These are phyloP conservation scores for Mallotus villosus DNA, from an alignment of 2,797 vertebrate species.

Conservation along the genomic window DNA sequence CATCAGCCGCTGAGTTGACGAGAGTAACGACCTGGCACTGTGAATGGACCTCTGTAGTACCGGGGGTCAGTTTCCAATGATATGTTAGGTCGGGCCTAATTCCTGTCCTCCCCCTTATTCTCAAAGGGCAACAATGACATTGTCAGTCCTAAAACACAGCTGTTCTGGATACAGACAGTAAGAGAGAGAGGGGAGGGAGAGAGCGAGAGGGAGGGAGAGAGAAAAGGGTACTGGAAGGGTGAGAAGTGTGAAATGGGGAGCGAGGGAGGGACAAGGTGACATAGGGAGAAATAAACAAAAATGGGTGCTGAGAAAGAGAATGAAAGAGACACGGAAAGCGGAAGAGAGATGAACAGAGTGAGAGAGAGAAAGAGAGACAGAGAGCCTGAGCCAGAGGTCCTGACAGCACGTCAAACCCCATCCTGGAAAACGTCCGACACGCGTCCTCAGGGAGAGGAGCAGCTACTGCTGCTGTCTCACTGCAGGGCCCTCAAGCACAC, in stretches of 20 bases:
- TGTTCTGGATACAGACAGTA: no score
- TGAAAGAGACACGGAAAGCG: neutral
- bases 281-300: neutral
- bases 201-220: no score
- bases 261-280: neutral
- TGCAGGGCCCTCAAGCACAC: slow-evolving; percentile 1
- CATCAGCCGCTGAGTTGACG: no score
- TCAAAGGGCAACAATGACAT: no score
- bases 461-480: slow-evolving; percentile 26
- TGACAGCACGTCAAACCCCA: slow-evolving; percentile 38
- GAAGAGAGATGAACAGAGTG: neutral
- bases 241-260: neutral
- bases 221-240: no score
- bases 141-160: no score
- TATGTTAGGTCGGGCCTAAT: no score
- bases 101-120: no score
- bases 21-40: no score
- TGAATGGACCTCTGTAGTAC: no score
- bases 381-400: slow-evolving; percentile 33
- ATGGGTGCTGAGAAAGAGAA: neutral
- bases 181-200: neutral
- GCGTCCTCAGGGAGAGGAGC: slow-evolving; percentile 32
- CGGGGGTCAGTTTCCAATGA: no score
- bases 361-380: neutral
- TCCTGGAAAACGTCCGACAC: slow-evolving; percentile 19